Conservation (phyloP, 1,140 invertebrate species). For the Bombus huntii region DNA sequence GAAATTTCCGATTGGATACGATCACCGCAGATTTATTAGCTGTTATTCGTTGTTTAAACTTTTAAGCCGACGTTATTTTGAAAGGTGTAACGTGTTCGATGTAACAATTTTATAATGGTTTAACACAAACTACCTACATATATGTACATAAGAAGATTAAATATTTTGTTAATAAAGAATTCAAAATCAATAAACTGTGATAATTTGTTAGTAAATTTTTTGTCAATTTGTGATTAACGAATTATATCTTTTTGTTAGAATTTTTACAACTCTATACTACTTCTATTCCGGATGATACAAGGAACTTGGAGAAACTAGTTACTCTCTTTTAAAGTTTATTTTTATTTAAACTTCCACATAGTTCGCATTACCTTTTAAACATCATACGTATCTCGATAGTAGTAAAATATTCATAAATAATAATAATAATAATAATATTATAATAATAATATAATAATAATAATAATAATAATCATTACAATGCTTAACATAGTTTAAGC, state of each 20-base stretch:
- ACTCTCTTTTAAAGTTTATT: conserved; percentile 47
- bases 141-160: conserved; percentile 70
- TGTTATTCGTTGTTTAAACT: conserved; percentile 24
- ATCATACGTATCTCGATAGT: conserved; percentile 73
- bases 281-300: background rate
- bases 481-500: conserved; percentile 74
- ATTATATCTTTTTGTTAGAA: background rate
- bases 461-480: conserved; percentile 64
- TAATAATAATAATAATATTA: conserved; percentile 64
- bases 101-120: conserved; percentile 51
- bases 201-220: conserved; percentile 44
- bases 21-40: background rate
- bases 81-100: conserved; percentile 7
- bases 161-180: conserved; percentile 75
- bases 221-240: background rate
- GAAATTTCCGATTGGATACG: background rate
- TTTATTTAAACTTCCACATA: conserved; percentile 71
- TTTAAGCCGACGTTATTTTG: conserved; percentile 14
- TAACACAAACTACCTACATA: conserved; percentile 17
- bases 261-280: background rate
- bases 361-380: conserved; percentile 73
- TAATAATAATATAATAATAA: conserved; percentile 63
- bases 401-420: conserved; percentile 79
- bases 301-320: too few species aligned
- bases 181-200: conserved; percentile 69